phyloP scores from a whole-genome alignment of 2,888 invertebrate species.

The Mesorhabditis spiculigera region DNA sequence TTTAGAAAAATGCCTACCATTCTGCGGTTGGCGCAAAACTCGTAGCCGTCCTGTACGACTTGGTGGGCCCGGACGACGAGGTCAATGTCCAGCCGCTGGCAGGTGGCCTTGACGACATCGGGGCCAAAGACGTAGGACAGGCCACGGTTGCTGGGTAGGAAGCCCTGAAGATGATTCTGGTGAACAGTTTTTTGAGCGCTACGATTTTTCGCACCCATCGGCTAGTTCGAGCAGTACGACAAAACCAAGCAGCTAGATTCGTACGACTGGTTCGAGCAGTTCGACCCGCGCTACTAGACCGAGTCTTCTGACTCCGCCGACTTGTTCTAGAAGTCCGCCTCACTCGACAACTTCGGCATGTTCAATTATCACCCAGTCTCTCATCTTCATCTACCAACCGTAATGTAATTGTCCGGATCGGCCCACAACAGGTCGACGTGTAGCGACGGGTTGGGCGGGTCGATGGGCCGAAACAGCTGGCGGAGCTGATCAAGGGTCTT shows the following conservation, averaged over 20 bases:
- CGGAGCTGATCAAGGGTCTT: slow-evolving; percentile 33
- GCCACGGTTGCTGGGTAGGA: slow-evolving; percentile 58
- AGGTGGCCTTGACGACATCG: slow-evolving; percentile 61
- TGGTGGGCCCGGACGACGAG: slow-evolving; percentile 50
- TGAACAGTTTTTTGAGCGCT: too few species aligned
- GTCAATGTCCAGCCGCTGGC: slow-evolving; percentile 36
- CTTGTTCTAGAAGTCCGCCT: too few species aligned
- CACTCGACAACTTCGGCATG: too few species aligned
- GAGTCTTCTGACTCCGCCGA: too few species aligned
- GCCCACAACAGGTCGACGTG: slow-evolving; percentile 61
- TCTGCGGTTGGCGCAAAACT: slow-evolving; percentile 62
- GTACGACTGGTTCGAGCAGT: too few species aligned
- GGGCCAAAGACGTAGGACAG: slow-evolving; percentile 66
- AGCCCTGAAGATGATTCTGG: slow-evolving; percentile 21
- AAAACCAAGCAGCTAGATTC: too few species aligned
- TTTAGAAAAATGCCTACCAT: too few species aligned
- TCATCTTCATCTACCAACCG: not conserved
- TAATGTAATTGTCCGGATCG: slow-evolving; percentile 56
- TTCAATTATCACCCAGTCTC: slow-evolving; percentile 11
- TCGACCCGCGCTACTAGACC: too few species aligned
- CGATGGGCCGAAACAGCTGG: slow-evolving; percentile 28
- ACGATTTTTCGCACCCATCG: too few species aligned
- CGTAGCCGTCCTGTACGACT: slow-evolving; percentile 66
- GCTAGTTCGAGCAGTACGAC: too few species aligned
- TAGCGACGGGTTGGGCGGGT: slow-evolving; percentile 58